Base-by-base conservation (phyloP, 2,113 vertebrate genomes). In the Pogona vitticeps region DNA sequence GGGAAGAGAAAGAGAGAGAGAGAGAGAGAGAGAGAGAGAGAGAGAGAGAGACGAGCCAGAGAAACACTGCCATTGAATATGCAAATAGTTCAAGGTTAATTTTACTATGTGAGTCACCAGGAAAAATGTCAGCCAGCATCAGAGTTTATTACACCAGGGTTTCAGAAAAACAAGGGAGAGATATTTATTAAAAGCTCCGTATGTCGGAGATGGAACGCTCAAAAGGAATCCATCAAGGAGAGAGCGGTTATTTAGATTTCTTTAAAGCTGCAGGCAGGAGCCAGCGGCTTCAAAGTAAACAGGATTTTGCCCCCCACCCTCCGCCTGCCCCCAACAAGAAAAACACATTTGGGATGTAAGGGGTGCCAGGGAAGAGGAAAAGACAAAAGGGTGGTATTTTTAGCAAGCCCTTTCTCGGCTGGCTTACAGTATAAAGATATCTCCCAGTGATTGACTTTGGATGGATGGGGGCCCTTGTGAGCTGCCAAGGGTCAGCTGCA, bases 71-170 rank as follows among this genome's bases (percentile, higher is more conserved):
- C 46, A 91, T 31, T 73, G 88, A 89, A 90, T 91, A 93, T 90
- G 93, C 93, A 91, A 89, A 91, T 75, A 90, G 90, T 88, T 94
- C 93, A 93, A 95, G 91, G 95, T 94, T 90, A 94, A 93, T 87
- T 93, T 92, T 92, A 89, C 87, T 84, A 87, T 68, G 86, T 88
- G 84, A 87, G 73, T 40, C 88, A 88, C 88, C 33, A 56, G 90
- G 91, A 91, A 91, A n/a, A 92, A 94, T 94, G 88, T 91, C 89
- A 92, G 94, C 89, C 61, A 92, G 82, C 89, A 92, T 92, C 94
- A 86, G 81, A 83, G 86, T 90, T 89, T 87, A 61, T 90, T 84
- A 81, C 85, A 91, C 91, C 77, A 65, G 20, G 52, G 87, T 89
- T 92, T 83, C 72, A 89, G 89, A 93, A 83, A 23, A 90, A 3